A percentile compares a stretch with the other conserved stretches of the same genome.
These are phyloP conservation scores for Meteorus cinctellus DNA, from an alignment of 2,888 invertebrate genomes.

Conservation along the genomic window DNA sequence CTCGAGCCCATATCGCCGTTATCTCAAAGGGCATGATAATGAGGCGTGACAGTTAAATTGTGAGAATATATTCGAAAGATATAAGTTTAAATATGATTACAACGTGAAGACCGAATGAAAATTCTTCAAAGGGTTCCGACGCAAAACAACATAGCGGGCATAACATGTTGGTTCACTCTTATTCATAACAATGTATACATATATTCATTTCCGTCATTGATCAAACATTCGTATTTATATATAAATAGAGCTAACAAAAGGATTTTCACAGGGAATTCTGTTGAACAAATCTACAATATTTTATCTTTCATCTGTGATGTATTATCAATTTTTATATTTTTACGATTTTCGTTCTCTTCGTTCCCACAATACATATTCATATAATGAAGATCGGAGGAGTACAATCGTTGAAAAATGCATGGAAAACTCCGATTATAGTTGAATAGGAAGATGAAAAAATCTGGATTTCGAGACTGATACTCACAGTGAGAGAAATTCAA, in stretches of 20 bases:
- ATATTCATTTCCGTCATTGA: conserved; percentile 44
- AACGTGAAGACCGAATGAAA: neutral
- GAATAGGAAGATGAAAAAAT: neutral
- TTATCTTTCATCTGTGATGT: conserved; percentile 4
- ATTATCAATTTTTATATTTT: neutral
- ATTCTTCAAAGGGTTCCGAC: conserved; percentile 3
- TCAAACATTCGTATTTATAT: conserved; percentile 50
- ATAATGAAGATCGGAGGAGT: neutral
- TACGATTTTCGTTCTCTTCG: neutral
- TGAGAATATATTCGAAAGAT: conserved; percentile 9
- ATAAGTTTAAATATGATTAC: neutral
- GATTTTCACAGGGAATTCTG: neutral
- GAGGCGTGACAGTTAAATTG: conserved; percentile 14
- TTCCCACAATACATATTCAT: neutral
- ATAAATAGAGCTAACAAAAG: conserved; percentile 11
- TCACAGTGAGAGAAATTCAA: too few relatives aligned
- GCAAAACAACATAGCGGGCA: neutral
- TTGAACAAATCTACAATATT: neutral
- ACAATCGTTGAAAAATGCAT: neutral
- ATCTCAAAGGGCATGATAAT: conserved; percentile 19
- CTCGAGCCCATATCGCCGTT: neutral
- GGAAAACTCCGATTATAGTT: neutral
- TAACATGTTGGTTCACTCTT: neutral
- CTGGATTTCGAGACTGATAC: too few relatives aligned
- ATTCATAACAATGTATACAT: neutral